Conservation (phyloP, 2,113 vertebrate genomes). For the Eubucco bourcierii region DNA sequence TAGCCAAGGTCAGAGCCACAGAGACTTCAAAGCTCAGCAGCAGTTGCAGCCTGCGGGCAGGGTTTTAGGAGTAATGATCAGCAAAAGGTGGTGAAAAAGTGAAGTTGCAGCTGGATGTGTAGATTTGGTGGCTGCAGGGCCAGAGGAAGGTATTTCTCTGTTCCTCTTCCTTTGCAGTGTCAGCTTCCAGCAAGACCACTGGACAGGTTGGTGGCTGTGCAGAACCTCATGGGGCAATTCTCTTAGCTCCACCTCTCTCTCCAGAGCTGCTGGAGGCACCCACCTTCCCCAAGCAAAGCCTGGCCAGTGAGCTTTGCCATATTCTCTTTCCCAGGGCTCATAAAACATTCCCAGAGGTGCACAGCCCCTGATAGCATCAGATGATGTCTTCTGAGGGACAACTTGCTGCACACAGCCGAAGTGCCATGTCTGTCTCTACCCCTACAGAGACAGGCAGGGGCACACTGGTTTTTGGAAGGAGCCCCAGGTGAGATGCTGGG, state of each 20-base stretch:
- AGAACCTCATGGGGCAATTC: neutral
- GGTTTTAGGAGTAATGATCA: neutral
- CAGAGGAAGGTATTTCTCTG: neutral
- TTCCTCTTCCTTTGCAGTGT: neutral
- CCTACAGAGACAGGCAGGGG: neutral
- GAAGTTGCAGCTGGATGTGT: neutral
- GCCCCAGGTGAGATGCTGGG: neutral
- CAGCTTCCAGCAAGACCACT: neutral
- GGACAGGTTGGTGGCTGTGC: accelerated
- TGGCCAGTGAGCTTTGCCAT: neutral
- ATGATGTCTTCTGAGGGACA: neutral
- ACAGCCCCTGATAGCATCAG: neutral
- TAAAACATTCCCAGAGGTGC: neutral
- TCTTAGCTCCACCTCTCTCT: neutral
- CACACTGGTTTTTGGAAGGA: neutral
- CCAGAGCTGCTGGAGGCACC: neutral
- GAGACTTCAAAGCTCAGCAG: neutral
- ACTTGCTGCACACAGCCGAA: neutral
- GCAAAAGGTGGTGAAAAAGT: neutral
- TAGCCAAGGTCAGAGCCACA: neutral
- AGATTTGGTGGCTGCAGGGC: neutral
- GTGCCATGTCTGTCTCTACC: neutral
- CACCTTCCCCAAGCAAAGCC: neutral
- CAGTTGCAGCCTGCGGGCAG: accelerated
- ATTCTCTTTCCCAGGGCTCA: neutral